Conservation (phyloP, 2,888 invertebrate genomes). For the Danaus chrysippus region DNA sequence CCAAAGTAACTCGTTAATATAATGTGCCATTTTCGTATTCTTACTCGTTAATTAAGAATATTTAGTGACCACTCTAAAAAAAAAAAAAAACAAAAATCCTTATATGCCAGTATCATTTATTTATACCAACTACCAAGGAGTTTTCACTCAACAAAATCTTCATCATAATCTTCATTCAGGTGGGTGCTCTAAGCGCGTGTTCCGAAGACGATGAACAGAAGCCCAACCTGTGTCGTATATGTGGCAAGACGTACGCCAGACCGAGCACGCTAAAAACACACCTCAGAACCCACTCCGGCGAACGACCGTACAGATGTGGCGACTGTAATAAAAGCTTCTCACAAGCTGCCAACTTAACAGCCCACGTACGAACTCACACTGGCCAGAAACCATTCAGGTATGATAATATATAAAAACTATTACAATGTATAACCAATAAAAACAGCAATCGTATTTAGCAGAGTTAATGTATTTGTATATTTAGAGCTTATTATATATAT, state of each 20-base stretch:
- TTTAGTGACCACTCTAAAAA: too few species aligned
- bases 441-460: too few species aligned
- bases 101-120: too few species aligned
- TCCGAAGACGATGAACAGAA: constrained; percentile 85
- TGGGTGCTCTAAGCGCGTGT: constrained; percentile 79
- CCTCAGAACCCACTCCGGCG: constrained; percentile 96
- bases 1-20: too few species aligned
- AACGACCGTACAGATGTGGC: constrained; percentile 92
- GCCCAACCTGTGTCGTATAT: constrained; percentile 95
- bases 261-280: constrained; percentile 99
- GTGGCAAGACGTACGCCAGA: constrained; percentile 97
- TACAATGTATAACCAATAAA: background rate
- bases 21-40: too few species aligned
- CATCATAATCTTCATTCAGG: constrained; percentile 38
- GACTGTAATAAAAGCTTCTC: constrained; percentile 98
- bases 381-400: constrained; percentile 97
- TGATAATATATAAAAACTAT: constrained; percentile 3
- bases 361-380: constrained; percentile 96
- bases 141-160: background rate
- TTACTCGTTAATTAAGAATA: too few species aligned
- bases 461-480: too few species aligned
- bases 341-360: constrained; percentile 98
- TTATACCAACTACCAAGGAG: too few species aligned
- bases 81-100: too few species aligned
- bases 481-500: too few species aligned